Evolutionary conservation across 2,797 vertebrate species (phyloP).

Genomic region (Sebastes flavidus): DNA sequence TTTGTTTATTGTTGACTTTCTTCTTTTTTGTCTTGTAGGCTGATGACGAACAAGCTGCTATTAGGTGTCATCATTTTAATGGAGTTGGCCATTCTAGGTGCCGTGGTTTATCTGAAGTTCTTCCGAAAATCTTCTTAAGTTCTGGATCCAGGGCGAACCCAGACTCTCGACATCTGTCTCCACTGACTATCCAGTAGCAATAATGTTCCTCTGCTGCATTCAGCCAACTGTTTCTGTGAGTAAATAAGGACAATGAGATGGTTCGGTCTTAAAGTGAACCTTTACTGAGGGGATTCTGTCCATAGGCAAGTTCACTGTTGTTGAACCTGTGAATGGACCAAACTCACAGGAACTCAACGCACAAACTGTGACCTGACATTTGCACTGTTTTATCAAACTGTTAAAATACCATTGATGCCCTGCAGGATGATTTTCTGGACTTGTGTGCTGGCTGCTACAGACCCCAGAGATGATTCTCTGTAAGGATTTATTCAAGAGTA

Average conservation of each 20-base stretch:
- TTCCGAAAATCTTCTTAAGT: conserved; percentile 74
- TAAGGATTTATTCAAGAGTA: not conserved
- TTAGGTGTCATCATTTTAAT: conserved; percentile 92
- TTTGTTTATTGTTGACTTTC: not conserved
- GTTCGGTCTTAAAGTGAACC: conserved; percentile 10
- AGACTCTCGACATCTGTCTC: conserved; percentile 5
- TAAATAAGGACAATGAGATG: not conserved
- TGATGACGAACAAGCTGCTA: conserved; percentile 95
- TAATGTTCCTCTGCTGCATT: conserved; percentile 40
- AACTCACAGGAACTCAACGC: not conserved
- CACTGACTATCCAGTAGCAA: conserved; percentile 36
- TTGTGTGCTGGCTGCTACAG: not conserved
- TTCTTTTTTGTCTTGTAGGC: conserved; percentile 71
- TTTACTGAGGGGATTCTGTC: conserved; percentile 1
- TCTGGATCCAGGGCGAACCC: conserved; percentile 9
- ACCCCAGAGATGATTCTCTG: conserved; percentile 1
- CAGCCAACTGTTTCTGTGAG: conserved; percentile 21
- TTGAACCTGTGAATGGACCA: conserved; percentile 32
- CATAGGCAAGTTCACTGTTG: not conserved
- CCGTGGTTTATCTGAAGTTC: conserved; percentile 94
- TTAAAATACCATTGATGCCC: not conserved
- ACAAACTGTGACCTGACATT: conserved; percentile 2
- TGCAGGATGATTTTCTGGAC: conserved; percentile 11
- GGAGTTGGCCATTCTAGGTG: conserved; percentile 92
- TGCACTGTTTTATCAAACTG: conserved; percentile 36